These are phyloP conservation scores for Rallus limicola DNA, from an alignment of 2,113 vertebrate genomes.

Conservation along the genomic window DNA sequence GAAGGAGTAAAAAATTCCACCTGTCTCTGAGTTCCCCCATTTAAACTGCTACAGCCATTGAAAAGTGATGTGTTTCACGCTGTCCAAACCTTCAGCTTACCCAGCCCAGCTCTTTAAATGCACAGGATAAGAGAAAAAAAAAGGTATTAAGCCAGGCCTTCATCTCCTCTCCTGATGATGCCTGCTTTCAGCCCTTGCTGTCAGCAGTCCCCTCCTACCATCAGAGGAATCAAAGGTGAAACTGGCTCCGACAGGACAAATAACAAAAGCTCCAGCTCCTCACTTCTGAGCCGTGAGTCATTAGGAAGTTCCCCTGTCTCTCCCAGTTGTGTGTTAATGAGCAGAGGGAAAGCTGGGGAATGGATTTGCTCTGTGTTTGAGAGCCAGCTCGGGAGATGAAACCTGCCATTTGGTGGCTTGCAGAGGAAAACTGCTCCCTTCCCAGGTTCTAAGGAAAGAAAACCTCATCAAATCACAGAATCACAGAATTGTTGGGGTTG, in stretches of 20 bases:
- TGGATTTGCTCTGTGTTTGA: constrained; percentile 22
- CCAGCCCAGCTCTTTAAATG: constrained; percentile 28
- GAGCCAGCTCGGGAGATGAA: not conserved
- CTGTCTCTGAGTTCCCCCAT: not conserved
- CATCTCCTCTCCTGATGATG: constrained; percentile 4
- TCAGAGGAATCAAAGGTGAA: constrained; percentile 56
- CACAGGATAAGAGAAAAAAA: not conserved
- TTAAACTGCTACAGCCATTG: not conserved
- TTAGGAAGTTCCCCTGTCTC: constrained; percentile 61
- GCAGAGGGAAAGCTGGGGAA: not conserved
- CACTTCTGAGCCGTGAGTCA: not conserved
- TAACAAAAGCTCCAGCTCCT: not conserved
- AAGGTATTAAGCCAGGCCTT: not conserved
- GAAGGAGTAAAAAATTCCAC: not conserved
- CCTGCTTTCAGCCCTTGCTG: constrained; percentile 40
- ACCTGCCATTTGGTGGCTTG: not conserved
- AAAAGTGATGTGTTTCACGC: not conserved
- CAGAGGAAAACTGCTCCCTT: not conserved
- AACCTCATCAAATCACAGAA: not conserved
- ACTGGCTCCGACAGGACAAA: not conserved
- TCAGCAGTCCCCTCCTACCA: constrained; percentile 24
- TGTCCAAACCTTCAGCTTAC: not conserved
- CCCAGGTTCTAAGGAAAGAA: not conserved
- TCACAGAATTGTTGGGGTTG: no score
- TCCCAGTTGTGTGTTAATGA: constrained; percentile 54